Percentiles rank a stretch among this genome's conserved stretches.
Conservation (phyloP, 2,113 vertebrate species). For the Hippoglossus stenolepis region DNA sequence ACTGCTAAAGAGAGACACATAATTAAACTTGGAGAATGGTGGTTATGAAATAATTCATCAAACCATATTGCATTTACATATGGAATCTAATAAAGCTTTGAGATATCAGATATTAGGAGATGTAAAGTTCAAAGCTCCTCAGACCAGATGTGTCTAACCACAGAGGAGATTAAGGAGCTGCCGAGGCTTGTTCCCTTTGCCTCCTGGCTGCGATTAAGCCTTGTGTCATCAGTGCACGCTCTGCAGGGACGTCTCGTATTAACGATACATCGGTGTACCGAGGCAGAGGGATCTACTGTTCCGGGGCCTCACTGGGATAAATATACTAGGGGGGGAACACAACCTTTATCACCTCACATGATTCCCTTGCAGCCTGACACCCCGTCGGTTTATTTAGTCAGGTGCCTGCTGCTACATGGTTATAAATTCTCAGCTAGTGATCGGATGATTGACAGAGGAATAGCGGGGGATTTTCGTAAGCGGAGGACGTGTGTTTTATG, state of each 20-base stretch:
- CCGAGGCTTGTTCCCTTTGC: conserved; percentile 65
- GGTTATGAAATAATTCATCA: conserved; percentile 75
- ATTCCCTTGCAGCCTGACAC: conserved; percentile 59
- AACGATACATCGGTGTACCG: conserved; percentile 44
- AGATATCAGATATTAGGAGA: conserved; percentile 65
- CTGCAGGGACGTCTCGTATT: conserved; percentile 68
- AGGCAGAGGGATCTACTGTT: conserved; percentile 56
- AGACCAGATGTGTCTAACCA: conserved; percentile 72
- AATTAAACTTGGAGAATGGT: conserved; percentile 56
- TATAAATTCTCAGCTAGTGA: conserved; percentile 52
- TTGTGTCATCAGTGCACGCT: conserved; percentile 58
- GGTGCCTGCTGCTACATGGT: conserved; percentile 62
- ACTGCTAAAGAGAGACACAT: conserved; percentile 55
- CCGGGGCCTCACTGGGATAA: conserved; percentile 49
- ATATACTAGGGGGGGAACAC: conserved; percentile 34
- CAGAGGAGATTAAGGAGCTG: conserved; percentile 65
- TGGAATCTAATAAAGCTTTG: conserved; percentile 70
- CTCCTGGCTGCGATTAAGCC: conserved; percentile 77
- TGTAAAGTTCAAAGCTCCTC: conserved; percentile 74
- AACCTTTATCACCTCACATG: conserved; percentile 62
- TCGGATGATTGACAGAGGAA: conserved; percentile 67
- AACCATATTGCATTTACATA: conserved; percentile 67
- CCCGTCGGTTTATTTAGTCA: conserved; percentile 72
- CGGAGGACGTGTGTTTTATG: conserved; percentile 44
- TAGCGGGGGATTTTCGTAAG: conserved; percentile 51